Evolutionary conservation across 1,140 invertebrate genomes (phyloP).

Genomic region (Philotrypesis tridentata): DNA sequence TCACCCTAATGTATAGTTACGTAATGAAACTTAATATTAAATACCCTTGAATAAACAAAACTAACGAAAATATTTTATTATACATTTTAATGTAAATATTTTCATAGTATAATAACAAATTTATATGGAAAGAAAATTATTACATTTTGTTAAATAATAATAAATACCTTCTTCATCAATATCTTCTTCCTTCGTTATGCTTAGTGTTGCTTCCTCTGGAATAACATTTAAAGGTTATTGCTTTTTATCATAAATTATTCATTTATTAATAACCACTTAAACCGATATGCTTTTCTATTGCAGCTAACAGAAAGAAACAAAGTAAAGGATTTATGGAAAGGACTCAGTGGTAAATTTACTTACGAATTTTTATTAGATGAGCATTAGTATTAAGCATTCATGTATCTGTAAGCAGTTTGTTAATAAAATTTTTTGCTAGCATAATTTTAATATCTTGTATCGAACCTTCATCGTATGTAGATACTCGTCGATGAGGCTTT

Average conservation of each 20-base stretch:
- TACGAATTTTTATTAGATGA: constrained; percentile 12
- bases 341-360: constrained; percentile 17
- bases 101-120: too few relatives aligned
- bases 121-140: background rate
- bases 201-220: constrained; percentile 76
- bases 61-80: too few relatives aligned
- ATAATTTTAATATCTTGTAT: background rate
- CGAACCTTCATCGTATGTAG: constrained; percentile 80
- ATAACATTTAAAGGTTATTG: constrained; percentile 49
- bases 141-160: background rate
- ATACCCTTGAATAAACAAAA: too few relatives aligned
- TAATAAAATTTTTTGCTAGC: background rate
- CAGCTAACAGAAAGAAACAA: constrained; percentile 34
- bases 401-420: constrained; percentile 29
- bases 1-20: too few relatives aligned
- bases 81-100: too few relatives aligned
- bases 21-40: too few relatives aligned
- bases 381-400: background rate
- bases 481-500: constrained; percentile 65
- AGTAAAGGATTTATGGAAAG: constrained; percentile 12
- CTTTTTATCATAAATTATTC: constrained; percentile 40
- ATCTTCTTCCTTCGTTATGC: constrained; percentile 76
- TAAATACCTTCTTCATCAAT: constrained; percentile 71
- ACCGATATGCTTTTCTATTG: constrained; percentile 69
- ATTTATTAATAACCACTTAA: constrained; percentile 43